Evolutionary conservation across 1,140 invertebrate genomes (phyloP), one percentile per base, ranked within the genome.

Genomic region (Drosophila mauritiana): DNA sequence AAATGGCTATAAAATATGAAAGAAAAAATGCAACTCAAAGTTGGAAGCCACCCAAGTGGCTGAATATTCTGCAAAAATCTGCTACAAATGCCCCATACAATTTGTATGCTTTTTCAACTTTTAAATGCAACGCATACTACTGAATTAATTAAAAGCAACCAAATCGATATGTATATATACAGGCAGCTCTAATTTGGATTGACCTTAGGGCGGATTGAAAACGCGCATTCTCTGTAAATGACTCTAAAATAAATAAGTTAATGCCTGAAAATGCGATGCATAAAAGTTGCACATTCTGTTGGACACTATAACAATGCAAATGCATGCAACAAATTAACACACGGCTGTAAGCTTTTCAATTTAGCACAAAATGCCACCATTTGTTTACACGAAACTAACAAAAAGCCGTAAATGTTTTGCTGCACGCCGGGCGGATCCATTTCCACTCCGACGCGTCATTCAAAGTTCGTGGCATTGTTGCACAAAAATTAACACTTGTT

Each of bases 261-360:
- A 62, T 37, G 17, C 40, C 55, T 40, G n/a, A 39, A 49, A 51
- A 22, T 15, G 17, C 34, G 3, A n/a, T 40, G 7, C n/a, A 27
- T 48, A 52, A 68, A 51, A 25, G 4, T 37, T 37, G 12, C 52
- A 34, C 51, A 8, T 43, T 40, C 46, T 40, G 36, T 22, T 53
- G 49, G 49, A 54, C 39, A 52, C 25, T 56, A 39, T 52, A 74
- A 75, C 46, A 74, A 76, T 76, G 54, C 37, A 75, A 78, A 79
- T 52, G 25, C 48, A 58, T 62, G 75, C 46, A 59, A 55, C 57
- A 80, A 76, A 80, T 84, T 80, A 72, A 59, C 61, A 72, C 54
- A 25, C 76, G 37, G 43, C 76, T 80, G 59, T 27, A 27, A 63
- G 80, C 57, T 42, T 84, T 84, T 84, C 73, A 76, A 85, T 84